Evolutionary conservation across 30 jellyfish, hydroid and myxozoan species (phyloP).

Genomic region (Clytia hemisphaerica): DNA sequence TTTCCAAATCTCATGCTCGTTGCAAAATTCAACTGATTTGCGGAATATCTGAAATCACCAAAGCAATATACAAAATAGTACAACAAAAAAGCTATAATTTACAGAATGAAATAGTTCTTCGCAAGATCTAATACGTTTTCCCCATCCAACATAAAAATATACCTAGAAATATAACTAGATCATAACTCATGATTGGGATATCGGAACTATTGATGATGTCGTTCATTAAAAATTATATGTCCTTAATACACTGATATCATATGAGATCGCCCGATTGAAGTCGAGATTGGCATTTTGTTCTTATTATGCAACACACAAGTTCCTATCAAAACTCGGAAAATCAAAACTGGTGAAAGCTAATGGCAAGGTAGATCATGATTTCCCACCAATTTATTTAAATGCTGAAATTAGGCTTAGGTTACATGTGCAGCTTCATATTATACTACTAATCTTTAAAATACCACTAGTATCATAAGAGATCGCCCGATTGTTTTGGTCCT

Average conservation of each 20-base stretch:
- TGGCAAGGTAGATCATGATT: constrained; percentile 65
- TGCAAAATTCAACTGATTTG: constrained; percentile 91
- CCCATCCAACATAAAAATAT: too few relatives aligned
- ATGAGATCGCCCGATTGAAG: too few relatives aligned
- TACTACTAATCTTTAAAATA: background rate
- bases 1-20: constrained; percentile 92
- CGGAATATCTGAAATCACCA: constrained; percentile 60
- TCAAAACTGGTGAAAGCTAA: constrained; percentile 67
- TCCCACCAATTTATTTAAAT: background rate
- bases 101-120: too few relatives aligned
- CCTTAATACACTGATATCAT: too few relatives aligned
- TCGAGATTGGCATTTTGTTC: constrained; percentile 48
- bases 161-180: too few relatives aligned
- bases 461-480: too few relatives aligned
- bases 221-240: too few relatives aligned
- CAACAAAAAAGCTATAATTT: too few relatives aligned
- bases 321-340: constrained; percentile 86
- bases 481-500: too few relatives aligned
- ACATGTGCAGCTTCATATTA: background rate
- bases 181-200: too few relatives aligned
- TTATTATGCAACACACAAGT: constrained; percentile 69
- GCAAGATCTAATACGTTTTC: too few relatives aligned
- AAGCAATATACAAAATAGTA: background rate
- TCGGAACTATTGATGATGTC: too few relatives aligned
- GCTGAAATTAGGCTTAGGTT: background rate